Conservation (phyloP, 2,797 vertebrate species). For the Phaenicophaeus curvirostris region DNA sequence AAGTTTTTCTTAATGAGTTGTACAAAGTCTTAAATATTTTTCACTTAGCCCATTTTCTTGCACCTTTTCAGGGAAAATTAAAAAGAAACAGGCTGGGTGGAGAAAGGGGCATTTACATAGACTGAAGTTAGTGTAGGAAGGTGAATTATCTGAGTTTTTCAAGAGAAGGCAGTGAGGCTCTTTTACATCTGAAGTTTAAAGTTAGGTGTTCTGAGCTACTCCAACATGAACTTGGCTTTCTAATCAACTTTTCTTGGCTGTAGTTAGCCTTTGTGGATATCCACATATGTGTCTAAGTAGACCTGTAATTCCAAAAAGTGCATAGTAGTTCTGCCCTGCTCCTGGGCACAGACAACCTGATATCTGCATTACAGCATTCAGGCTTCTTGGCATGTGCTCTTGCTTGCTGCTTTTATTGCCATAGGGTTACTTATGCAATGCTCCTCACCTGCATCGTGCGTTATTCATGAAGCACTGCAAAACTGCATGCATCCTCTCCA, state of each 20-base stretch:
- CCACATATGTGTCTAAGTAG: fast-evolving
- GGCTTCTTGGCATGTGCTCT: neutral
- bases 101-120: neutral
- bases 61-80: neutral
- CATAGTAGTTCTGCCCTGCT: neutral
- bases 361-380: neutral
- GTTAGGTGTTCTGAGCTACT: neutral
- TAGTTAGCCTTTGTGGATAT: neutral
- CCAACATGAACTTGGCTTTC: neutral
- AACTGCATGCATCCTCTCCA: neutral
- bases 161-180: neutral
- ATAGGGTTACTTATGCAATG: too few species aligned
- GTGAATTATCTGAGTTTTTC: neutral
- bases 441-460: neutral
- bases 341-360: neutral
- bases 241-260: neutral
- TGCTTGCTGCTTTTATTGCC: neutral
- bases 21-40: neutral
- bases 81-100: neutral
- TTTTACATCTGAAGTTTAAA: neutral
- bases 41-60: neutral
- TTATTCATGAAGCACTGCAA: neutral
- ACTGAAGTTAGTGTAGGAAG: neutral
- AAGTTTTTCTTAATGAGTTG: neutral
- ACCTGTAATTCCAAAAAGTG: neutral